phyloP scores from a whole-genome alignment of 2,113 vertebrate genomes.

The Sprattus sprattus region DNA sequence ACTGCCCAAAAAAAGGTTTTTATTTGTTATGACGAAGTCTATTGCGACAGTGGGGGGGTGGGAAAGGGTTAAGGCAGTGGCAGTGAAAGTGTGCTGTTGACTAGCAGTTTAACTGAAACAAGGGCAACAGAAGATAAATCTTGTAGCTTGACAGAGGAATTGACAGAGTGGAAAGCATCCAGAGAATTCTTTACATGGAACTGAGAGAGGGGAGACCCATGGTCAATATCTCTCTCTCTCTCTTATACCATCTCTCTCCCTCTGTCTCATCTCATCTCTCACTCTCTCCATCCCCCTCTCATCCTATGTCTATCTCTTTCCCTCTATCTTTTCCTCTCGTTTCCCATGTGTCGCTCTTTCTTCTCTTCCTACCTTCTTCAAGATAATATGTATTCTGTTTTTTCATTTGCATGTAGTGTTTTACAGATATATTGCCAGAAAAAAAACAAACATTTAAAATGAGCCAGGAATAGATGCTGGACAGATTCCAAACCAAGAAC shows the following conservation, averaged over 20 bases:
- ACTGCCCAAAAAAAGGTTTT: not conserved
- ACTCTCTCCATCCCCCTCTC: not conserved
- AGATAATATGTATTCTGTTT: not conserved
- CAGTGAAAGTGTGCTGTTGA: slow-evolving; percentile 24
- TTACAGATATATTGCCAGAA: not conserved
- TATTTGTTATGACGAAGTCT: not conserved
- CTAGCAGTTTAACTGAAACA: slow-evolving; percentile 37
- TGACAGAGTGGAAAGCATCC: slow-evolving; percentile 43
- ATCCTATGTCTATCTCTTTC: not conserved
- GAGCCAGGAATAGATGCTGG: not conserved
- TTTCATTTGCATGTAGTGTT: not conserved
- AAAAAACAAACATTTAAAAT: not conserved
- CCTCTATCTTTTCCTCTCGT: not conserved
- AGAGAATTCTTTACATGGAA: slow-evolving; percentile 37
- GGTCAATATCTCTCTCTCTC: slow-evolving; percentile 21
- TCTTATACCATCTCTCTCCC: not conserved
- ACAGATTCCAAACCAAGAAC: not conserved
- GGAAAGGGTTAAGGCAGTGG: not conserved
- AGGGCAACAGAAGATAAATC: slow-evolving; percentile 42
- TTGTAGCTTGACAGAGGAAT: slow-evolving; percentile 36
- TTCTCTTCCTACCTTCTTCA: not conserved
- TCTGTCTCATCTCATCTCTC: not conserved
- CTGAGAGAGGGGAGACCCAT: slow-evolving; percentile 19
- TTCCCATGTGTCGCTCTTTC: not conserved
- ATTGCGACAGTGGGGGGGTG: not conserved